Percentiles rank a stretch among this genome's conserved stretches.
These are phyloP conservation scores for Oedothorax gibbosus DNA, from an alignment of 1,140 invertebrate genomes.

Conservation along the genomic window DNA sequence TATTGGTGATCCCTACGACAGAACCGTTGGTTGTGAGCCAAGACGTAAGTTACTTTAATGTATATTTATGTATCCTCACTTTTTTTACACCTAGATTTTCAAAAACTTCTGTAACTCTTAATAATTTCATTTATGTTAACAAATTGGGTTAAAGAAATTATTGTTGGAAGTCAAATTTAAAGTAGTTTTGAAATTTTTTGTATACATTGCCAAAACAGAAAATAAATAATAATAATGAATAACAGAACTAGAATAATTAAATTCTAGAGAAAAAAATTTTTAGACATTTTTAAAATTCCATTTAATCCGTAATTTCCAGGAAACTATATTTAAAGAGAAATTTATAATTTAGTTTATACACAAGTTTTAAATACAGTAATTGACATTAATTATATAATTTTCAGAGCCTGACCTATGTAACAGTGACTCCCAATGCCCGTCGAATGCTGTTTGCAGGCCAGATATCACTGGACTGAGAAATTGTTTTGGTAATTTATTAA, in stretches of 20 bases:
- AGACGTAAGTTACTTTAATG: conserved; percentile 36
- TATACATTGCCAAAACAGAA: too few species aligned
- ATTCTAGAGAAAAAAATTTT: too few species aligned
- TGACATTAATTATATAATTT: neutral
- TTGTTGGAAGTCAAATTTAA: neutral
- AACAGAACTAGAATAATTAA: too few species aligned
- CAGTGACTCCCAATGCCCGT: conserved; percentile 62
- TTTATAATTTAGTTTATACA: neutral
- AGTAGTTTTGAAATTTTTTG: neutral
- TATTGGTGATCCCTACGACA: conserved; percentile 80
- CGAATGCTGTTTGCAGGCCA: conserved; percentile 68
- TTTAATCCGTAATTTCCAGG: too few species aligned
- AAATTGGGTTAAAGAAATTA: conserved; percentile 5
- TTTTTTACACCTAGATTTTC: too few species aligned
- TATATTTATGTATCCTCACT: too few species aligned
- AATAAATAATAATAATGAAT: too few species aligned
- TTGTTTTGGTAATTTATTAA: conserved; percentile 52
- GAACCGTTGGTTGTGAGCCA: conserved; percentile 62
- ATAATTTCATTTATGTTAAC: neutral
- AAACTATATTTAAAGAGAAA: neutral
- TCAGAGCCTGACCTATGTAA: conserved; percentile 53
- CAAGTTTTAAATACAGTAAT: neutral
- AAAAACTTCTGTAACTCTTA: neutral
- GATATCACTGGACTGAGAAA: conserved; percentile 72
- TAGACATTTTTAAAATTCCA: too few species aligned